These are phyloP conservation scores for Callochromis pleurospilus DNA, from an alignment of 2,113 vertebrate species.

Conservation along the genomic window DNA sequence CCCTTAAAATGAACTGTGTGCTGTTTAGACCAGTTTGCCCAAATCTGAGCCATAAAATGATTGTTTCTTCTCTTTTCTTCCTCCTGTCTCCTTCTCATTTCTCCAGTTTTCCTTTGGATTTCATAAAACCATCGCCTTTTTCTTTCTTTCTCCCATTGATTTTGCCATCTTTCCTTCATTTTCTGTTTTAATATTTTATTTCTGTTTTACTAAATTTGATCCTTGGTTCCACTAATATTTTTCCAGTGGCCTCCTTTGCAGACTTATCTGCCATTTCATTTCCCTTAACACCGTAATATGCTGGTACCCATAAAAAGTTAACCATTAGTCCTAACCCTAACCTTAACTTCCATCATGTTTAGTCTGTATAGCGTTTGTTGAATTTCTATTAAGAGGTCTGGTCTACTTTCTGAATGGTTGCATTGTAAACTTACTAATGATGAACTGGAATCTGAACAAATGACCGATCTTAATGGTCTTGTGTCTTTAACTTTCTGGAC, in stretches of 20 bases:
- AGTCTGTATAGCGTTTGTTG: neutral
- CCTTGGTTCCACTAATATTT: neutral
- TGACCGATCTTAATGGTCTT: neutral
- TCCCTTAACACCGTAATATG: neutral
- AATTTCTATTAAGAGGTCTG: neutral
- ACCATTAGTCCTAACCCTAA: neutral
- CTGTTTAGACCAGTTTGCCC: neutral
- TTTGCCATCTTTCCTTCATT: neutral
- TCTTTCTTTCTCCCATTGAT: neutral
- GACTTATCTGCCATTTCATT: neutral
- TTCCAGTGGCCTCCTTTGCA: neutral
- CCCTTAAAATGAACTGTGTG: neutral
- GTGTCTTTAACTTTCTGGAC: neutral
- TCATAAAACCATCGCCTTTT: neutral
- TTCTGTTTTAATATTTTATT: neutral
- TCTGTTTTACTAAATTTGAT: neutral
- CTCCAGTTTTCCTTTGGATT: neutral
- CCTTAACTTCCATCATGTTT: neutral
- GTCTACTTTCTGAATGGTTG: neutral
- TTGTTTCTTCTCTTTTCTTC: neutral
- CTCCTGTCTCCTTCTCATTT: neutral
- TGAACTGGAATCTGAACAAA: neutral
- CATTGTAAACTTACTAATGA: neutral
- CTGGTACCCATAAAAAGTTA: neutral
- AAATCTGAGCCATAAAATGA: neutral